phyloP scores from a whole-genome alignment of 1,140 invertebrate genomes.

The Chelonus insularis region DNA sequence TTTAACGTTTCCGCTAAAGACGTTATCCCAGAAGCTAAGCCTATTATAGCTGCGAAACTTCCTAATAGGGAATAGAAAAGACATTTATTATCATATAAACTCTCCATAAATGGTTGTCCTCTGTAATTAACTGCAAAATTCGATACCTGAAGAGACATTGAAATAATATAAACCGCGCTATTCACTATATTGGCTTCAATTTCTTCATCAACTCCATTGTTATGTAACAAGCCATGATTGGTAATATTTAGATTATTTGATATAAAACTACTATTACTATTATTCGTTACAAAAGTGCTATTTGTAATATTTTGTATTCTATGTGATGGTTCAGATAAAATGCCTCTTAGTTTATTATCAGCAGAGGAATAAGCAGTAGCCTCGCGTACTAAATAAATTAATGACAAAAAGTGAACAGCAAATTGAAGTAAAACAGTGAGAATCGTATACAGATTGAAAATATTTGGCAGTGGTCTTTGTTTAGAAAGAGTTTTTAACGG shows the following conservation, averaged over 20 bases:
- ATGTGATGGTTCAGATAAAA: constrained; percentile 20
- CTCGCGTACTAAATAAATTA: constrained; percentile 87
- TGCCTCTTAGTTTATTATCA: constrained; percentile 56
- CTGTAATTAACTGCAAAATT: constrained; percentile 99
- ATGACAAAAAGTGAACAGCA: constrained; percentile 88
- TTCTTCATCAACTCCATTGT: constrained; percentile 70
- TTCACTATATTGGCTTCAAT: constrained; percentile 93
- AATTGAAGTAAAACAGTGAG: constrained; percentile 95
- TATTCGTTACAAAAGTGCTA: not conserved
- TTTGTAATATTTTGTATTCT: constrained; percentile 24
- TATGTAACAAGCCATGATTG: constrained; percentile 8
- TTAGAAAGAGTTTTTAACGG: constrained; percentile 92
- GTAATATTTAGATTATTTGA: not conserved
- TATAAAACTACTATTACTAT: too few species aligned
- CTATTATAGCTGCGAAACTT: constrained; percentile 73
- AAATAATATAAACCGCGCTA: constrained; percentile 98
- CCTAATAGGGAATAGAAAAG: constrained; percentile 86
- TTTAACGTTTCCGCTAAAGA: constrained; percentile 82
- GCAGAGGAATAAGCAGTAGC: constrained; percentile 71
- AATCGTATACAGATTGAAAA: constrained; percentile 98
- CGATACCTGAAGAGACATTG: constrained; percentile 93
- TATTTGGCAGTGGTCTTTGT: constrained; percentile 95
- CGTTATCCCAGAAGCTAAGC: constrained; percentile 77
- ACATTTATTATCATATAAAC: constrained; percentile 87
- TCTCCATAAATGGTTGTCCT: constrained; percentile 98